Evolutionary conservation across 1,140 invertebrate genomes (phyloP).

Genomic region (Papilio machaon): DNA sequence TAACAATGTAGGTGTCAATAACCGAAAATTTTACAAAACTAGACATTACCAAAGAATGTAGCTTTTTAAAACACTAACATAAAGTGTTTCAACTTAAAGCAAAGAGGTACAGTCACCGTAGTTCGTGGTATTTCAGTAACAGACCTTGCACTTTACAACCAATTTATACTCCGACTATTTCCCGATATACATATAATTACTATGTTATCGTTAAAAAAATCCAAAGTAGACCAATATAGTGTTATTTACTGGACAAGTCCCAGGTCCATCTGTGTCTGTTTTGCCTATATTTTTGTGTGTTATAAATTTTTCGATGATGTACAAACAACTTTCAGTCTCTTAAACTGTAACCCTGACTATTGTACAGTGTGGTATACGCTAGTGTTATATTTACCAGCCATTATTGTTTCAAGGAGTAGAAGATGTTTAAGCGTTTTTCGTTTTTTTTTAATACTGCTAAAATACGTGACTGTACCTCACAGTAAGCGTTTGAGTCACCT

Average conservation of each 20-base stretch:
- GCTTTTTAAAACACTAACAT: constrained; percentile 9
- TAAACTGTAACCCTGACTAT: too few relatives aligned
- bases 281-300: too few relatives aligned
- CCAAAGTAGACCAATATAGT: too few relatives aligned
- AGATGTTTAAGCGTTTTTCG: background rate
- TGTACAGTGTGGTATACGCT: too few relatives aligned
- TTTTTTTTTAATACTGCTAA: background rate
- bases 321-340: too few relatives aligned
- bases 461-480: background rate
- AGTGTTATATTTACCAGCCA: background rate
- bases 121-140: background rate
- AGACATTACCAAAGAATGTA: background rate
- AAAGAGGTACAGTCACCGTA: background rate
- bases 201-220: too few relatives aligned
- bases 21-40: background rate
- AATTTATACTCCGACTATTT: too few relatives aligned
- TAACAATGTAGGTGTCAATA: constrained; percentile 10
- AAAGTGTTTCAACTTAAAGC: constrained; percentile 10
- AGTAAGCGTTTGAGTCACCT: constrained; percentile 28
- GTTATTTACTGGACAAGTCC: too few relatives aligned
- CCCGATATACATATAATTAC: too few relatives aligned
- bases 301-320: too few relatives aligned
- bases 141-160: background rate
- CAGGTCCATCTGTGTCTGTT: too few relatives aligned
- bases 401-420: background rate